These are phyloP conservation scores for Acheta domesticus DNA, from an alignment of 2,888 invertebrate genomes.

Conservation along the genomic window DNA sequence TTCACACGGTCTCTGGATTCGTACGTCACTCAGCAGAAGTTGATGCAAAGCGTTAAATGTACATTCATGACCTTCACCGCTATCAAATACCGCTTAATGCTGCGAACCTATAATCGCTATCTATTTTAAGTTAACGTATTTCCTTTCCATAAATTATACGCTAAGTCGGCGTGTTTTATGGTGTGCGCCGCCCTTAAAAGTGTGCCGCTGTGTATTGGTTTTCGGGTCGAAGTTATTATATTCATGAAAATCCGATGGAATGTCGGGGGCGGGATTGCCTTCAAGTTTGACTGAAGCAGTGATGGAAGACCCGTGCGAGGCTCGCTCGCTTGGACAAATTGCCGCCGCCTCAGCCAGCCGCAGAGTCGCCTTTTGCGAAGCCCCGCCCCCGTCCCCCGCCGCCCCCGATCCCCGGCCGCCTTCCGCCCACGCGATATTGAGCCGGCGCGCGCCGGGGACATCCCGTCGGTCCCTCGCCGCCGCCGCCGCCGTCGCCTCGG, in stretches of 20 bases:
- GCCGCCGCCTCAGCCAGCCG: not conserved
- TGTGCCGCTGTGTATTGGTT: not conserved
- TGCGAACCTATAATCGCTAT: not conserved
- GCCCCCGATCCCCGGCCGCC: no score
- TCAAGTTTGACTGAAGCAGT: not conserved
- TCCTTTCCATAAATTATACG: not conserved
- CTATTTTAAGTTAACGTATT: conserved; percentile 4
- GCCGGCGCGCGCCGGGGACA: no score
- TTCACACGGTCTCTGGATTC: not conserved
- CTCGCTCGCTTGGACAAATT: not conserved
- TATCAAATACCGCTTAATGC: not conserved
- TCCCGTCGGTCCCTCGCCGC: no score
- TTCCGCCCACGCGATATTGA: no score
- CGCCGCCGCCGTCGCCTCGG: no score
- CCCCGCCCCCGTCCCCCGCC: no score
- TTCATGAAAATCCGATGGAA: conserved; percentile 1
- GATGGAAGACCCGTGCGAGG: not conserved
- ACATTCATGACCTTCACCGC: not conserved
- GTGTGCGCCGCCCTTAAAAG: not conserved
- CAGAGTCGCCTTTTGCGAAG: no score
- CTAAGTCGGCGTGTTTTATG: not conserved
- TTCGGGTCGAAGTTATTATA: conserved; percentile 2
- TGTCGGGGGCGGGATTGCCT: not conserved
- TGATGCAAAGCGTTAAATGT: not conserved
- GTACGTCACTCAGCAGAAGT: not conserved